Base-by-base conservation (phyloP, 2,888 invertebrate genomes). In the Odontocolon sp. region DNA sequence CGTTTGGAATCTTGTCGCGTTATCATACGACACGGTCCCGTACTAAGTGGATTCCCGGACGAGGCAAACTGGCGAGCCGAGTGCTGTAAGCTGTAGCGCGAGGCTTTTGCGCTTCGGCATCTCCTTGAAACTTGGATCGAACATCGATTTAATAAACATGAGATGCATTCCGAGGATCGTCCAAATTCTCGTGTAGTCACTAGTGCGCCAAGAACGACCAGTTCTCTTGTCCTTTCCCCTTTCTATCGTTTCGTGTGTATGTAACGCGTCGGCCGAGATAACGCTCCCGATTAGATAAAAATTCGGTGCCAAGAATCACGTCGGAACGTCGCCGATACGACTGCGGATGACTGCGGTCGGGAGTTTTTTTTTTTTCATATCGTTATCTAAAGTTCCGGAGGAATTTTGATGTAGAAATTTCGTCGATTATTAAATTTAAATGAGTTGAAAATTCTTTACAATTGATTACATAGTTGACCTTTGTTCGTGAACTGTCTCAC, bases 131-230 rank as follows among this genome's bases (percentile, higher is more conserved):
- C 42, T 63, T 50, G 72, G 72, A 77, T 72, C 64, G 77, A 68
- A 63, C 77, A 68, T 64, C 68, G 56, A 77, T 83, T 82, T 82
- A 80, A 83, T 80, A 83, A 81, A 83, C 83, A 83, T 80, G 83
- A 81, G 80, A 57, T 59, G 63, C 80, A 78, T 77, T 80, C 78
- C 64, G 52, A 26, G 70, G 68, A 45, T 77, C 38, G 70, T 64
- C 57, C 72, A 77, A 76, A 82, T 57, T 68, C 56, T 56, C 40
- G 36, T 14, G 56, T 18, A n/a, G 31, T 23, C 42, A 40, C 21
- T 28, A 5, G 18, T 36, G 28, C 52, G 21, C 18, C 18, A n/a
- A 45, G 18, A 64, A 21, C n/a, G 66, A 36, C 33, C 42, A 50
- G 45, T n/a, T n/a, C n/a, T n/a, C n/a, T n/a, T n/a, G n/a, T n/a